Conservation (phyloP, 1,140 invertebrate species). For the Hormaphis cornu region DNA sequence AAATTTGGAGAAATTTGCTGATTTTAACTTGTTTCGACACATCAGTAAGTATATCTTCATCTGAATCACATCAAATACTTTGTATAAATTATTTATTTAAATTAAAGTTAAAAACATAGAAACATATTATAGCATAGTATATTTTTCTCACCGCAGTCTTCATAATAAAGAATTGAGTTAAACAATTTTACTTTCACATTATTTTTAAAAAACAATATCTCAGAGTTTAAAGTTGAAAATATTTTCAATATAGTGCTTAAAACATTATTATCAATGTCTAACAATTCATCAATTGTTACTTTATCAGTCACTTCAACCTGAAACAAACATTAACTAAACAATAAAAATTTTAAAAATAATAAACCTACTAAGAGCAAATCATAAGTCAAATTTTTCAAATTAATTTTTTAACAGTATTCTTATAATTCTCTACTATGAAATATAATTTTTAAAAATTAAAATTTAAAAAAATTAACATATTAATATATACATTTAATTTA, state of each 20-base stretch:
- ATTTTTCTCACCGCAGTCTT: constrained; percentile 45
- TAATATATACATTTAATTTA: too few species aligned
- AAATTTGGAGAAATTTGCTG: constrained; percentile 46
- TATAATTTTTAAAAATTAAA: too few species aligned
- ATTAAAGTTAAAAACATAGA: too few species aligned
- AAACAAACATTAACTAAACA: constrained; percentile 41
- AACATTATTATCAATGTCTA: constrained; percentile 70
- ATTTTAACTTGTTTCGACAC: constrained; percentile 47
- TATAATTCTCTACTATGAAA: too few species aligned
- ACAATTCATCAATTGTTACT: constrained; percentile 45
- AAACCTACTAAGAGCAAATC: too few species aligned
- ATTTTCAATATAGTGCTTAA: constrained; percentile 74
- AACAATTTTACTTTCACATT: constrained; percentile 59
- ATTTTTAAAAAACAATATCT: constrained; percentile 57
- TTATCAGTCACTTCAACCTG: constrained; percentile 41
- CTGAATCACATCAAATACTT: constrained; percentile 14
- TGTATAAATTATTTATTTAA: not conserved
- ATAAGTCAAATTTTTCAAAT: too few species aligned
- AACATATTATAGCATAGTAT: too few species aligned
- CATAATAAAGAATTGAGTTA: constrained; percentile 53
- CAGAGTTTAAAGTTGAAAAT: constrained; percentile 65
- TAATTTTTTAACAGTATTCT: too few species aligned
- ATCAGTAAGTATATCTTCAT: constrained; percentile 40
- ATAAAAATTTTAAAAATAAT: not conserved
- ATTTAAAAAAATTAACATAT: too few species aligned